These are phyloP conservation scores for Drosophila niveifrons DNA, from an alignment of 2,888 invertebrate species.

Conservation along the genomic window DNA sequence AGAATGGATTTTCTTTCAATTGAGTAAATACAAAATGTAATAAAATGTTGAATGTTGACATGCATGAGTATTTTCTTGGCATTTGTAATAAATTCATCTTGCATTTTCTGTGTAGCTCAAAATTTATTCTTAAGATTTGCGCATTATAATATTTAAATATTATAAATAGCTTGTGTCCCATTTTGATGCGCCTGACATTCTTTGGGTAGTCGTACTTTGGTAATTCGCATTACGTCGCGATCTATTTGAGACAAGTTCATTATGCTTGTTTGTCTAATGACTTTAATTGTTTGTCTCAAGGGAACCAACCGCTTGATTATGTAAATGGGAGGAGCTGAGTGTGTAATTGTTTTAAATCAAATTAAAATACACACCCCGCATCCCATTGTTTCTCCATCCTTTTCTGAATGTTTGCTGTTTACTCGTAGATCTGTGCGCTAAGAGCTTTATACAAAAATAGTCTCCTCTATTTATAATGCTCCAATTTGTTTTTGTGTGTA, in stretches of 20 bases:
- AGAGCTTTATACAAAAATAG: conserved; percentile 63
- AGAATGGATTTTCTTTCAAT: background rate
- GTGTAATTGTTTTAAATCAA: conserved; percentile 49
- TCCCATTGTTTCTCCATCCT: background rate
- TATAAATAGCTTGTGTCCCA: conserved; percentile 37
- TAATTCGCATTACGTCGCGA: conserved; percentile 6
- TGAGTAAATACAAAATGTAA: background rate
- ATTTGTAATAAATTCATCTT: background rate
- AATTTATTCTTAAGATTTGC: conserved; percentile 1
- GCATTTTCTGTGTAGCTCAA: background rate
- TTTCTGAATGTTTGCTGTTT: conserved; percentile 1
- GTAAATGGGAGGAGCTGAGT: conserved; percentile 13
- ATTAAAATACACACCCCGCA: conserved; percentile 25
- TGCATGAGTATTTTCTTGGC: background rate
- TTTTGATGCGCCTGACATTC: conserved; percentile 12
- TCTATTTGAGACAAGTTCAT: conserved; percentile 17
- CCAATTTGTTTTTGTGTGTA: conserved; percentile 41
- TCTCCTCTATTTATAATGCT: conserved; percentile 62
- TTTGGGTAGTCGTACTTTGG: too few relatives aligned
- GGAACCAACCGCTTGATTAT: conserved; percentile 10
- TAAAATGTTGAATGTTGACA: background rate
- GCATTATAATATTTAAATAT: conserved; percentile 5
- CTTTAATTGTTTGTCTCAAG: conserved; percentile 26
- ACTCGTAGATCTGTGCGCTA: conserved; percentile 15
- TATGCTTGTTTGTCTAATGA: conserved; percentile 9